These are phyloP conservation scores for Eurypyga helias DNA, from an alignment of 2,113 vertebrate species.

Conservation along the genomic window DNA sequence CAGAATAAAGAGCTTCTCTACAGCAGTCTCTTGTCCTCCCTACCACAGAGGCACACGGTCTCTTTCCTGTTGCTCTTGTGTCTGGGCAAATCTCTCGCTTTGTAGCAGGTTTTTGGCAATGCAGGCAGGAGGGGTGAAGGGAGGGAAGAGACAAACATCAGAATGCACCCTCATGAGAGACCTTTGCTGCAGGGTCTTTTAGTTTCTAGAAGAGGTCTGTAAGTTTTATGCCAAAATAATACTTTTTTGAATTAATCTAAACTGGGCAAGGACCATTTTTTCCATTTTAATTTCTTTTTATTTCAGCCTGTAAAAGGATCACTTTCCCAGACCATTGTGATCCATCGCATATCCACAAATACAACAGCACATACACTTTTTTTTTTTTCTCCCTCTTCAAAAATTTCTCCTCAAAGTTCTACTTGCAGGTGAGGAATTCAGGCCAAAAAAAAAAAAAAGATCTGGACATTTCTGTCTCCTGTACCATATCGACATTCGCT, in stretches of 20 bases:
- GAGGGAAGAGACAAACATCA: neutral
- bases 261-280: neutral
- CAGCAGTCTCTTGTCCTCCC: neutral
- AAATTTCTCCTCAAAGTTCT: neutral
- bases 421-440: neutral
- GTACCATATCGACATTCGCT: no score
- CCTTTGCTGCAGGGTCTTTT: neutral
- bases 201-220: neutral
- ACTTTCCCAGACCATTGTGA: neutral
- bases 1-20: neutral
- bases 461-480: neutral
- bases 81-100: fast-evolving
- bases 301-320: neutral
- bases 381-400: neutral
- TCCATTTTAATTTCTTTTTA: conserved; percentile 1
- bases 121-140: neutral
- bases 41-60: neutral
- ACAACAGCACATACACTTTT: neutral
- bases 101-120: neutral
- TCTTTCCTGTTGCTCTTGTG: neutral
- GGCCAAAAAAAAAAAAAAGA: neutral
- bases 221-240: neutral
- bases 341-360: neutral
- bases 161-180: neutral
- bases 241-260: neutral